Evolutionary conservation across 2,113 vertebrate genomes (phyloP), one percentile per base, ranked within the genome.

Genomic region (Cyphomyrus discorhynchus): DNA sequence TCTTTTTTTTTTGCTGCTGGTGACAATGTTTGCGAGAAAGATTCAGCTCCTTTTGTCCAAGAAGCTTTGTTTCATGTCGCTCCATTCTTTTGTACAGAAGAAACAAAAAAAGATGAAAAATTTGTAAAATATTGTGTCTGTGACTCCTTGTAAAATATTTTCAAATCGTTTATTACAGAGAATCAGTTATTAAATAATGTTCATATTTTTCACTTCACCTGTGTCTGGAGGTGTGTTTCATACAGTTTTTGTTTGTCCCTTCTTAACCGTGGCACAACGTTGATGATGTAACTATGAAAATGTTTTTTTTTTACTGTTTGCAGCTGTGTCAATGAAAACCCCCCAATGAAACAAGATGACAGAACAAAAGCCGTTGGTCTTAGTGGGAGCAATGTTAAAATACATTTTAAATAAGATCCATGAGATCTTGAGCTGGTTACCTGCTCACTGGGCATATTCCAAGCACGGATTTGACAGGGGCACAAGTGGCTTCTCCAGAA

Each of bases 131-230:
- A 98, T 96, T 87, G 97, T 98, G 98, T 95, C 98, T 98, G 98
- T 99, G 98, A 99, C 97, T 99, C 97, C 98, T 98, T 99, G 98
- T 99, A 99, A 99, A 98, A 99, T 99, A 99, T 99, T 99, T 99
- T 99, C 98, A 98, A 98, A 99, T 98, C 96, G 98, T 99, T 99
- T 99, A 99, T 99, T 99, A 99, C 98, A 99, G 97, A 99, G 98
- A 97, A 98, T 99, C 98, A 97, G 98, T 99, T 99, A 99, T 98
- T 99, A 99, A 99, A 99, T 99, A 98, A 99, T 98, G 97, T 99
- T 99, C 98, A 99, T 99, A 99, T 99, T 99, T 97, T 99, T 99
- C 98, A 99, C 98, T 99, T 99, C 98, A 98, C 94, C 95, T 93
- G 70, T 42, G 93, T 93, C 92, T 91, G 62, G 90, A 84, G 9